phyloP scores from a whole-genome alignment of 2,888 invertebrate genomes.

The Anaspis maculata region DNA sequence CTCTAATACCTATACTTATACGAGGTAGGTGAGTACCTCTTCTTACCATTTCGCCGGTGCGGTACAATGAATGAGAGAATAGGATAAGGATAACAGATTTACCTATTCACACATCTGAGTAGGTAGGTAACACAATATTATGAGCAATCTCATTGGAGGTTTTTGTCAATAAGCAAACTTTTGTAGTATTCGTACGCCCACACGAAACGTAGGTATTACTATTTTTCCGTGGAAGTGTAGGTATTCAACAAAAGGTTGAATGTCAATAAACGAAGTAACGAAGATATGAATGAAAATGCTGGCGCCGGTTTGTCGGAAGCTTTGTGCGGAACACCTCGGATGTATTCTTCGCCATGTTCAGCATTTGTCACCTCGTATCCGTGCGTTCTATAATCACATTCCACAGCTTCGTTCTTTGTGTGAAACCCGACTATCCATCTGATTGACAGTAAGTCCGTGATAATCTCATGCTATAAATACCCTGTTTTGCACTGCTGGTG shows the following conservation, averaged over 20 bases:
- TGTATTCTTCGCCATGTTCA: conserved; percentile 8
- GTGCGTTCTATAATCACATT: conserved; percentile 11
- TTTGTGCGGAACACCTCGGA: conserved; percentile 9
- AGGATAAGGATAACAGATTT: too few relatives aligned
- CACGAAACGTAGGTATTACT: conserved; percentile 13
- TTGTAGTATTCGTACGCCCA: too few relatives aligned
- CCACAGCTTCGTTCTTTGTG: conserved; percentile 8
- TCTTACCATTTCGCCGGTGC: too few relatives aligned
- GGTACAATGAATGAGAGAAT: too few relatives aligned
- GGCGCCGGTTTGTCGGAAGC: conserved; percentile 22
- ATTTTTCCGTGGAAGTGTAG: conserved; percentile 7
- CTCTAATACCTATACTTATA: too few relatives aligned
- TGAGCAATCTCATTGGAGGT: too few relatives aligned
- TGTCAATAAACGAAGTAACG: conserved; percentile 6
- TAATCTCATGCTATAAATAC: too few relatives aligned
- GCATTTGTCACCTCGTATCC: conserved; percentile 12
- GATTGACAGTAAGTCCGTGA: conserved; percentile 7
- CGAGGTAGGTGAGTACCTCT: too few relatives aligned
- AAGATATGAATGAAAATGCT: conserved; percentile 26
- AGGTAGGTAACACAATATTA: too few relatives aligned
- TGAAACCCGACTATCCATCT: background rate
- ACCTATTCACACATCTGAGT: too few relatives aligned
- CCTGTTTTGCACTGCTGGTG: conserved; percentile 1
- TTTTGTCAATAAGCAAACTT: too few relatives aligned
- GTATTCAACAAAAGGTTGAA: conserved; percentile 11